These are phyloP conservation scores for Spatulosminthurus flaviceps DNA, from an alignment of 2,888 invertebrate genomes.

Conservation along the genomic window DNA sequence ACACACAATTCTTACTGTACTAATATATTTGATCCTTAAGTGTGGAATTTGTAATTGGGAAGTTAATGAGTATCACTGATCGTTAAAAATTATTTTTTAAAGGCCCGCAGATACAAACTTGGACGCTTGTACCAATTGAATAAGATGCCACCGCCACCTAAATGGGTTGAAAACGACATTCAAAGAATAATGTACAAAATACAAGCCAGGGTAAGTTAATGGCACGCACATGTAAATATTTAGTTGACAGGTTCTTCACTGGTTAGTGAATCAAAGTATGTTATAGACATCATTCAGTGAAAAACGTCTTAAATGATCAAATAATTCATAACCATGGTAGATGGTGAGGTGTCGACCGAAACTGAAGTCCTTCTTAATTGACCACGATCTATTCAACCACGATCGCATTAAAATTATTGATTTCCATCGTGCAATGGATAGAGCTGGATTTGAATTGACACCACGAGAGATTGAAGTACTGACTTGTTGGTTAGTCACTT, in stretches of 20 bases:
- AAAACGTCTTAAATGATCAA: too few relatives aligned
- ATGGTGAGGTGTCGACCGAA: conserved; percentile 60
- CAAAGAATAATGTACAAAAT: conserved; percentile 62
- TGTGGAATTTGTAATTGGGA: too few relatives aligned
- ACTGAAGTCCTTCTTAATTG: conserved; percentile 57
- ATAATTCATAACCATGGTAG: conserved; percentile 34
- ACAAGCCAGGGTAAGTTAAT: conserved; percentile 58
- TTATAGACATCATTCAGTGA: too few relatives aligned
- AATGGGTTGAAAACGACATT: conserved; percentile 62
- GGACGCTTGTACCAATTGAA: conserved; percentile 60
- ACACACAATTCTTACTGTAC: too few relatives aligned
- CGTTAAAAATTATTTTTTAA: conserved; percentile 15
- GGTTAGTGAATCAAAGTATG: too few relatives aligned
- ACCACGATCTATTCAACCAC: conserved; percentile 58
- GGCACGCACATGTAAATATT: neutral
- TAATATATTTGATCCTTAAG: too few relatives aligned
- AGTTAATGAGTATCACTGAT: too few relatives aligned
- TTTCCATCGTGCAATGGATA: conserved; percentile 77
- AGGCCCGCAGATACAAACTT: conserved; percentile 57
- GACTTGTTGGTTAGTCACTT: conserved; percentile 74
- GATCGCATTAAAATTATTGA: conserved; percentile 66
- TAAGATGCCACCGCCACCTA: conserved; percentile 56
- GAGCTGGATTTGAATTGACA: conserved; percentile 74
- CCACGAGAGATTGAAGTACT: conserved; percentile 76
- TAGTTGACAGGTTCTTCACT: too few relatives aligned